Percentiles rank a stretch among this genome's conserved stretches.
Conservation (phyloP, 2,113 vertebrate species). For the Ascaphus truei region DNA sequence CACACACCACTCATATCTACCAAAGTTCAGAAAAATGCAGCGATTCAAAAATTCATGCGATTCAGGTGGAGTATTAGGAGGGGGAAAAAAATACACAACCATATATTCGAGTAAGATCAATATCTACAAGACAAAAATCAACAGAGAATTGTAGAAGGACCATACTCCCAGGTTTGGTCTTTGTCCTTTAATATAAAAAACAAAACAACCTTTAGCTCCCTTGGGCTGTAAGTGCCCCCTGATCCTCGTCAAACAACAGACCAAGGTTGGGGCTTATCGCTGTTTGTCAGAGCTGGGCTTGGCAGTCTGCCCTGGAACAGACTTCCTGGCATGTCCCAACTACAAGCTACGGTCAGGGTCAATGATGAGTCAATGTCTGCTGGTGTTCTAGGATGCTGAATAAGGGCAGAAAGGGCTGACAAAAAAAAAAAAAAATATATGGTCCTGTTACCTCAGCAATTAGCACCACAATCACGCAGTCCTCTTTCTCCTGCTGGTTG, state of each 20-base stretch:
- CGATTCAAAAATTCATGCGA: no score
- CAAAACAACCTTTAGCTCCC: neutral
- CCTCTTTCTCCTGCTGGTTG: slow-evolving; percentile 85
- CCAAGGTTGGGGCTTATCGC: slow-evolving; percentile 23
- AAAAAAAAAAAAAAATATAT: neutral
- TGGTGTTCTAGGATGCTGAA: neutral
- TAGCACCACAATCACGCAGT: slow-evolving; percentile 92
- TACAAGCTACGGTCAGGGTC: neutral
- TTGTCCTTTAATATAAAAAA: no score
- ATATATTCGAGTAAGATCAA: no score
- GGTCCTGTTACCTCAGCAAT: slow-evolving; percentile 80
- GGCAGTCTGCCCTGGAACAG: neutral
- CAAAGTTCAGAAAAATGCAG: no score
- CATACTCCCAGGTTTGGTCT: no score
- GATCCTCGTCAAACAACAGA: neutral
- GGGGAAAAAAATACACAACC: no score
- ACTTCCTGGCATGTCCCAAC: neutral
- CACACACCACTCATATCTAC: no score
- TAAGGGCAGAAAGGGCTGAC: neutral
- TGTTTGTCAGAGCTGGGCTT: neutral
- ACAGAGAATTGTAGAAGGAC: no score
- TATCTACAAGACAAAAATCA: no score
- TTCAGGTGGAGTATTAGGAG: no score
- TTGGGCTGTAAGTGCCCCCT: neutral
- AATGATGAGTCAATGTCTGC: slow-evolving; percentile 5